A percentile compares a stretch with the other conserved stretches of the same genome.
phyloP scores from a whole-genome alignment of 2,797 vertebrate genomes.

The Halcyon smyrnensis region DNA sequence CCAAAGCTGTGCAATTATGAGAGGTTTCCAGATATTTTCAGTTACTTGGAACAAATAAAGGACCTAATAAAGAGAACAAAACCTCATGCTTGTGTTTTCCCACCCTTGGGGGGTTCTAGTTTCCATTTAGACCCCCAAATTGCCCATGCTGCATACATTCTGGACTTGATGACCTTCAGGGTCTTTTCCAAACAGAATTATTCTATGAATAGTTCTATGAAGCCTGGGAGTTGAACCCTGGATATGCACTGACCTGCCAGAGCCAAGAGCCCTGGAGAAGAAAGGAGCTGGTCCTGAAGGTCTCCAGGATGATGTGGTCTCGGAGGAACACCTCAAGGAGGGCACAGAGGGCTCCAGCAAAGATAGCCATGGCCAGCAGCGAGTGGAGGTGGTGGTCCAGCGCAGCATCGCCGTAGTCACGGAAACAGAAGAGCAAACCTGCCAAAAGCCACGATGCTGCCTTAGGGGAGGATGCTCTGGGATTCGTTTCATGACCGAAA shows the following conservation, averaged over 20 bases:
- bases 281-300: conserved; percentile 81
- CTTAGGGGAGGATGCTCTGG: background rate
- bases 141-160: background rate
- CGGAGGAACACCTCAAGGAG: conserved; percentile 85
- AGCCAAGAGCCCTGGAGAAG: conserved; percentile 95
- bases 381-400: conserved; percentile 90
- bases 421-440: conserved; percentile 93
- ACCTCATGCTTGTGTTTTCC: background rate
- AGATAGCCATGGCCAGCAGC: conserved; percentile 84
- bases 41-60: background rate
- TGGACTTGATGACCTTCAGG: too few relatives aligned
- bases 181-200: too few relatives aligned
- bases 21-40: background rate
- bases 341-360: conserved; percentile 79
- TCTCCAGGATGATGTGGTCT: conserved; percentile 86
- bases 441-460: background rate
- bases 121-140: background rate
- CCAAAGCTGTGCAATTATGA: background rate
- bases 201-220: background rate
- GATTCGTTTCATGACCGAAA: background rate
- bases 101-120: background rate
- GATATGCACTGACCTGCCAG: conserved; percentile 85
- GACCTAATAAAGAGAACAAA: background rate
- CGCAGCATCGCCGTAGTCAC: conserved; percentile 74
- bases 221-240: rapidly evolving